Conservation (phyloP, 2,888 invertebrate genomes). For the Drosophila cracens region DNA sequence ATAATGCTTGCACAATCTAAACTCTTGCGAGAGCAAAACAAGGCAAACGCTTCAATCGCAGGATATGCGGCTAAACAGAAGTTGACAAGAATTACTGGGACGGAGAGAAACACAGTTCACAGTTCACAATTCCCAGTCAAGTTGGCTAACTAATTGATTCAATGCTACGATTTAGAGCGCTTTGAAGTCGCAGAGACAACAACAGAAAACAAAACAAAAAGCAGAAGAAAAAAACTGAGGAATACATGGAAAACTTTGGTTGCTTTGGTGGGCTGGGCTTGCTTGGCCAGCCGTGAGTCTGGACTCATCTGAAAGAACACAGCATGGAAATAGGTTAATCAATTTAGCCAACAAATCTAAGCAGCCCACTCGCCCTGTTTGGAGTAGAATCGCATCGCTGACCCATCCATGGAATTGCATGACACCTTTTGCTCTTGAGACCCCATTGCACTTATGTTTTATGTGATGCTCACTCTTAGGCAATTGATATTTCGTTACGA, state of each 20-base stretch:
- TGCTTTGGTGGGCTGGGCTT: background rate
- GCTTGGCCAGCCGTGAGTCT: slow-evolving; percentile 27
- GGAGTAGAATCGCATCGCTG: background rate
- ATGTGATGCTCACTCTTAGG: slow-evolving; percentile 18
- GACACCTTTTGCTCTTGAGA: background rate
- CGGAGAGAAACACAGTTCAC: background rate
- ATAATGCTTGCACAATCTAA: slow-evolving; percentile 25
- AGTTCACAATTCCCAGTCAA: background rate
- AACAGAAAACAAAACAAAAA: background rate
- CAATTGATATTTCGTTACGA: slow-evolving; percentile 8
- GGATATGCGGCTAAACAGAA: background rate
- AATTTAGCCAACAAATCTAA: background rate
- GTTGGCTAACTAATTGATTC: background rate
- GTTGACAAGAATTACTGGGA: background rate
- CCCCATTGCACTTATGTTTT: background rate
- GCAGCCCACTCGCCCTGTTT: background rate
- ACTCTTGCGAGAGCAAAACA: slow-evolving; percentile 2
- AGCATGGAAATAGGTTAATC: slow-evolving; percentile 61
- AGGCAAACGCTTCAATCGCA: slow-evolving; percentile 1
- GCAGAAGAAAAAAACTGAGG: background rate
- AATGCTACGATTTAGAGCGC: background rate
- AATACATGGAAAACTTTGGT: slow-evolving; percentile 44
- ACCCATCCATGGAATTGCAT: slow-evolving; percentile 10
- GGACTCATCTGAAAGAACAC: slow-evolving; percentile 61
- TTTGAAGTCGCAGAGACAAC: slow-evolving; percentile 1